Base-by-base conservation (phyloP, 2,113 vertebrate species). In the Baryphthengus martii region DNA sequence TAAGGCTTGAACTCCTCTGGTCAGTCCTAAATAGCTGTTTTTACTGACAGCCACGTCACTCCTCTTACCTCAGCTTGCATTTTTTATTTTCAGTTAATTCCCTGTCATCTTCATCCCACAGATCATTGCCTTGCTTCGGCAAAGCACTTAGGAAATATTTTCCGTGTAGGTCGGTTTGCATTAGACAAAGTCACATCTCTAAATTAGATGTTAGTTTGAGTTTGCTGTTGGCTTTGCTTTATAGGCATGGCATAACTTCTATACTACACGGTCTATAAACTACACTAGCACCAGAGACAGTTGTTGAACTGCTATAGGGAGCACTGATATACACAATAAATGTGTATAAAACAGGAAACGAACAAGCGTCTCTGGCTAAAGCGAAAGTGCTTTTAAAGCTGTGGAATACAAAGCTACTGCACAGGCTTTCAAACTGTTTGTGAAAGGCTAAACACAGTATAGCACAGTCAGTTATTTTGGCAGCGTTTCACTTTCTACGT, bases 31-130 rank as follows among this genome's bases (percentile, higher is more conserved):
- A 97, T 95, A 89, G 88, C 86, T 92, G 61, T 12, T 81, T 45
- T 70, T 94, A n/a, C 89, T 50, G 88, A 53, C 61, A 90, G 97
- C 96, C 97, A 97, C 91, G n/a, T 97, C 67, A 83, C 23, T 11
- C 89, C 73, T 81, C 72, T 55, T 76, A 61, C 85, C 76, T 92
- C 88, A 77, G 82, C 47, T 65, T 77, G 65, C 44, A 45, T 92
- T 96, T 95, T 93, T 87, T 56, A 28, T 13, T 84, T 89, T 81
- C 84, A 92, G 65, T 88, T 85, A 91, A 88, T 90, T 88, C 82
- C 77, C 89, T 89, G 78, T 96, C 93, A 93, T 96, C 93, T 70
- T 70, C 45, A 50, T 77, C 79, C 93, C 83, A 70, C 82, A 86
- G 87, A 94, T 87, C 83, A 44, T 52, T 78, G 86, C 63, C 65